Base-by-base conservation (phyloP, 1,140 invertebrate species). In the Bicyclus anynana region DNA sequence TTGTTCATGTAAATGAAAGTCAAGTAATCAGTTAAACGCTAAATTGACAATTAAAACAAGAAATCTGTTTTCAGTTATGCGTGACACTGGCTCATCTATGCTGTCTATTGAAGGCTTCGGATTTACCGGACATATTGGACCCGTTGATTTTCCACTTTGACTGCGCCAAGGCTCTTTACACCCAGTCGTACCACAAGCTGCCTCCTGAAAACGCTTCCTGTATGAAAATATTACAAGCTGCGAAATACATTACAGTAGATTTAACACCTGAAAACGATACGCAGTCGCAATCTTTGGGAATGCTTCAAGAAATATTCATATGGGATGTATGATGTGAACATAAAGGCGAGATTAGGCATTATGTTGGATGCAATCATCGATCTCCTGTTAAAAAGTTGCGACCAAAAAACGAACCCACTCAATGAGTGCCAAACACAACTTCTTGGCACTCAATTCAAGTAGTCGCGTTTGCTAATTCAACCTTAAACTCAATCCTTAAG, bases 231-330 rank as follows among this genome's bases (percentile, higher is more conserved):
- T 53, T 90, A 5, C 78, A 89, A 51, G 87, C 89, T 0, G 84
- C 87, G 0, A 87, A 87, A 62, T 76, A 82, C 50, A 84, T 90
- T n/a, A 90, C 87, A 5, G 75, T 89, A 4, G 79, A 87, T 54
- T 58, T 90, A 13, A 71, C 60, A 9, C 62, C 78, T 0, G 46
- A 59, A 0, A 75, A 66, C 18, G 84, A 90, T 14, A 66, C 62
- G 0, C 84, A 90, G 40, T 60, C 62, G 12, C 87, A 87, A 21
- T 65, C 84, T 12, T 58, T 90, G 35, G 73, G 66, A 48, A 84
- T 89, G 60, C 54, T 90, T 14, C 86, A 90, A 54, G 80, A 89
- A 48, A 84, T 90, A 65, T 90, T 90, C 66, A 80, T 87, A 44
- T 89, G 80, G 76, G 87, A 90, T 53, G 62, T 83, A 60, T 87